Percentiles rank a stretch among this genome's conserved stretches.
phyloP scores from a whole-genome alignment of 2,888 invertebrate species.

The Harpagoxenus sublaevis region DNA sequence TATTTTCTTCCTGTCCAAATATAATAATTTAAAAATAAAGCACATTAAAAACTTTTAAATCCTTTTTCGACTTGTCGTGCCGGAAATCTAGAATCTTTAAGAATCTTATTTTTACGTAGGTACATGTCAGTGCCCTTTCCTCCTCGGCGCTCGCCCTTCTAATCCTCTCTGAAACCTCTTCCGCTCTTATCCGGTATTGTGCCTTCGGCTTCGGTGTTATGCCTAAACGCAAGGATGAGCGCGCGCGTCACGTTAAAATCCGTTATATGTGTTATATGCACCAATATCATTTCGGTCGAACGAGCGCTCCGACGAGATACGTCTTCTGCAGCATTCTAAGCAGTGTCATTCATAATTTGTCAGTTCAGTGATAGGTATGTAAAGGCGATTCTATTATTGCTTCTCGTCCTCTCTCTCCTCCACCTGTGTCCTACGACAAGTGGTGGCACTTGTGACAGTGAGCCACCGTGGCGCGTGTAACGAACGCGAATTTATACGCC shows the following conservation, averaged over 20 bases:
- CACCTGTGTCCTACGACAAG: conserved; percentile 52
- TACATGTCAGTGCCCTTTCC: neutral
- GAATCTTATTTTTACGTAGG: too few species aligned
- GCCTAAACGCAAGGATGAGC: neutral
- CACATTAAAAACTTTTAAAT: neutral
- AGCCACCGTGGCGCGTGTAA: conserved; percentile 57
- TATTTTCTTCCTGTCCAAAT: neutral
- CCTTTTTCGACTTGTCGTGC: neutral
- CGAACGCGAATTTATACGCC: conserved; percentile 65
- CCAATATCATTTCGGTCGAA: conserved; percentile 28
- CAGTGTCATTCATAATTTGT: conserved; percentile 67
- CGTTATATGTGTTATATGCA: conserved; percentile 9
- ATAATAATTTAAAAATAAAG: neutral
- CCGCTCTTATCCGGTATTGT: conserved; percentile 4
- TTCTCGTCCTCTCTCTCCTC: too few species aligned
- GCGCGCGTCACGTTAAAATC: conserved; percentile 37
- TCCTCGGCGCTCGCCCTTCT: neutral
- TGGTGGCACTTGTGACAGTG: conserved; percentile 58
- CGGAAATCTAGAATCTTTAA: neutral
- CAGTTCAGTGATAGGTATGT: conserved; percentile 65
- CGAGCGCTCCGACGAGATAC: conserved; percentile 27
- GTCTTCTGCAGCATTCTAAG: conserved; percentile 66
- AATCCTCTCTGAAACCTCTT: neutral
- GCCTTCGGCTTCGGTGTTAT: conserved; percentile 23
- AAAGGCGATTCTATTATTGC: conserved; percentile 66